A percentile compares a stretch with the other conserved stretches of the same genome.
These are phyloP conservation scores for Gasterosteus nipponicus DNA, from an alignment of 2,113 vertebrate genomes.

Conservation along the genomic window DNA sequence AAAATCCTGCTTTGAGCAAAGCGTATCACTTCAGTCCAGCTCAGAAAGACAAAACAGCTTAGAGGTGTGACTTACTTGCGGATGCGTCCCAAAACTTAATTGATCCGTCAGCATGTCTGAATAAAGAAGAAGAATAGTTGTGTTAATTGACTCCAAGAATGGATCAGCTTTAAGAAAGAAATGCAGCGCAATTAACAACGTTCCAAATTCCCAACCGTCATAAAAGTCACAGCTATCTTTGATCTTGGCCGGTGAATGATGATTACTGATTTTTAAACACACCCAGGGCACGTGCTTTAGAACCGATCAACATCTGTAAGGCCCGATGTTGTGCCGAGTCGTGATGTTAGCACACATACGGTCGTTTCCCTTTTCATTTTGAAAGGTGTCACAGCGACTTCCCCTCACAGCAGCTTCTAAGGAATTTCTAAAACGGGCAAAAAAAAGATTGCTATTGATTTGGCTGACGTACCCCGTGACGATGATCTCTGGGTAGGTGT, in stretches of 20 bases:
- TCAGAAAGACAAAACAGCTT: neutral
- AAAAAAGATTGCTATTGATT: too few relatives aligned
- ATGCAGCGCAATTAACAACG: neutral
- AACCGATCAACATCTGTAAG: conserved; percentile 36
- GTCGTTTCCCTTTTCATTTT: neutral
- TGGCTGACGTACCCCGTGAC: conserved; percentile 90
- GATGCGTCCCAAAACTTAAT: conserved; percentile 93
- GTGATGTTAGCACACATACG: neutral
- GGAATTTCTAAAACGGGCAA: too few relatives aligned
- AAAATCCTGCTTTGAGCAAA: neutral
- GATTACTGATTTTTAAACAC: conserved; percentile 2
- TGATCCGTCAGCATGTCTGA: conserved; percentile 95
- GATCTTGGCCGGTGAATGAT: neutral
- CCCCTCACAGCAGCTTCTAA: neutral
- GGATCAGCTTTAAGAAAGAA: neutral
- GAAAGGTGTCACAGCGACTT: neutral
- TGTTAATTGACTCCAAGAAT: neutral
- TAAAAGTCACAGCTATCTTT: neutral
- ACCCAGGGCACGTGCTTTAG: conserved; percentile 30
- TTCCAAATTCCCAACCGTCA: neutral
- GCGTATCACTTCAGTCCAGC: neutral
- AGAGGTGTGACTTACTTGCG: conserved; percentile 84
- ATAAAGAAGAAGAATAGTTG: conserved; percentile 24
- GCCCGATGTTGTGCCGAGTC: neutral
- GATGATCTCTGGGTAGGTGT: conserved; percentile 96